Evolutionary conservation across 2,888 invertebrate species (phyloP), one percentile per base, ranked within the genome.

Genomic region (Mimas tiliae): DNA sequence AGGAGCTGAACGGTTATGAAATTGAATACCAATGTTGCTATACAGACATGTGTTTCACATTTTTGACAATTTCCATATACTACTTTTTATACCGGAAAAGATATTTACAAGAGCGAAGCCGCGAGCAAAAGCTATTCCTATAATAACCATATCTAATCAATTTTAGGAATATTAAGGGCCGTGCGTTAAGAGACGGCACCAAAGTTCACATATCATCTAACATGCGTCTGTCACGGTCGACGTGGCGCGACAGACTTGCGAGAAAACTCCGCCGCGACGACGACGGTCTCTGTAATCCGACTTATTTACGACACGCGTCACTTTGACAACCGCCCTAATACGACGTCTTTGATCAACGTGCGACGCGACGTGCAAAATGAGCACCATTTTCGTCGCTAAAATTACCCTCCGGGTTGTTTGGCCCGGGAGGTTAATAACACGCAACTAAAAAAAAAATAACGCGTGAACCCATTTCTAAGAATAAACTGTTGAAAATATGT

Each of bases 281-380:
- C n/a, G n/a, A n/a, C n/a, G n/a, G n/a, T 75, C 77, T 81, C 83
- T 80, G 87, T 86, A 89, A 88, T 86, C 82, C 76, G 82, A 89
- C 83, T n/a, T 86, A 90, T 91, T 91, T 89, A 91, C 87, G 86
- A 83, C 75, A 76, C 75, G 75, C 82, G 89, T 90, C 90, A 87
- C 78, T 86, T 85, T 79, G 82, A 81, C 78, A 81, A 84, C 79
- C 84, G 75, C 74, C 74, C n/a, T n/a, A n/a, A 75, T 77, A 79
- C 73, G 72, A 75, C 69, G 74, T 73, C 90, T 90, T 90, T 93
- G 93, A 93, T 91, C 91, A 87, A 71, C 73, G n/a, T n/a, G n/a
- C n/a, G n/a, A 68, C 69, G 72, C 74, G 72, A 73, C 76, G 76
- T 79, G 84, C 87, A 86, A 88, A 88, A 88, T 82, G 85, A 87